Evolutionary conservation across 2,113 vertebrate species (phyloP), one percentile per base, ranked within the genome.

Genomic region (Amphilophus citrinellus): DNA sequence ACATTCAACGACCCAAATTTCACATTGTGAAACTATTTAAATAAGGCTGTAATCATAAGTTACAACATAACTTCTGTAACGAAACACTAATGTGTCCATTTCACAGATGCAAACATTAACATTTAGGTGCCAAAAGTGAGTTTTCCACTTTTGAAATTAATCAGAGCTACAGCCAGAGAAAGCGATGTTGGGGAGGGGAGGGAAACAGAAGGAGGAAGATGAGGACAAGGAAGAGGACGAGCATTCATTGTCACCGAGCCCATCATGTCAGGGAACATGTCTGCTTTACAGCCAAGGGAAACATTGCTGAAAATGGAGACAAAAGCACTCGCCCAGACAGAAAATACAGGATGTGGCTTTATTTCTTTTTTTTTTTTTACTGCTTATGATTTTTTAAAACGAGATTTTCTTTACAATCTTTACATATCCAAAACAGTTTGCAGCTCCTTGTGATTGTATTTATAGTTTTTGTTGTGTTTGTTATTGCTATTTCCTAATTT

Each of bases 171-270:
- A 79, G 35, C 20, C 8, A 56, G 22, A 75, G 18, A 76, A 61
- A 61, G 2, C 61, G 8, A 27, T 32, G 37, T 2, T 53, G 47
- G 56, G n/a, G 32, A 10, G n/a, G 0, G 6, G 62, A 24, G 39
- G 63, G 22, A 82, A 81, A 90, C 80, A 87, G 63, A 77, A 86
- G 76, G 76, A 82, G 78, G 68, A 84, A 80, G 58, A 90, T 58
- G 75, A 86, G 62, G 59, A 82, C 80, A 86, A 78, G 81, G 63
- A 89, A 77, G 61, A 85, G 73, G 85, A 90, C 86, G 61, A 85
- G 9, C 44, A 76, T 63, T 68, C 50, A 83, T 78, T 83, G 76
- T 82, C 32, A 57, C 77, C 53, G 22, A 82, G 78, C 10, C 71
- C 32, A 68, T 90, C 58, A 27, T 82, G 76, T 47, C 15, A 57